Evolutionary conservation across 2,113 vertebrate species (phyloP), one percentile per base, ranked within the genome.

Genomic region (Spheniscus mendiculus): DNA sequence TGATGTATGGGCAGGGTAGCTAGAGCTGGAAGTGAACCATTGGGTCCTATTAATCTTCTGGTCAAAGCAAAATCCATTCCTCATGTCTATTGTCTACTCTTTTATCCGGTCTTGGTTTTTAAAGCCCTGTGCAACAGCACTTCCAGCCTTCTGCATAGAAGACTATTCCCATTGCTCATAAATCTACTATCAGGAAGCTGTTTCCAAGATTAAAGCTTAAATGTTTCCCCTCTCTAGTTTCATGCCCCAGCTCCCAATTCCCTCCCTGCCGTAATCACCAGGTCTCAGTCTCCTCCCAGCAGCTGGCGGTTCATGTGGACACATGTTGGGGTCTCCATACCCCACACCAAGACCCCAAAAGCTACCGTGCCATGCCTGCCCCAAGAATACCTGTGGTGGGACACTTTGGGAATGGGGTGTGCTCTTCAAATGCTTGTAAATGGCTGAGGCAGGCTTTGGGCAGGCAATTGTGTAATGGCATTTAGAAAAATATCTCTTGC

Each of bases 151-250:
- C 93, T 89, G 95, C 84, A 82, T 42, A 76, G 90, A 84, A 87
- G 81, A 3, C 78, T 12, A 23, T 96, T 97, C 96, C 96, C 95
- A 17, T 6, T 1, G 81, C 96, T 95, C 96, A n/a, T 97, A 97
- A 97, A 97, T 97, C 95, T 91, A 32, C 96, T 90, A 87, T 80
- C 95, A 95, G 96, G 95, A 97, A 97, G 96, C 93, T 61, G 81
- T 83, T 96, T 96, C 93, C 91, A 91, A 93, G 93, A 91, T 96
- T n/a, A 95, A 95, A 97, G 93, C 91, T 85, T 82, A 67, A 96
- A 95, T 7, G 12, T 91, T 97, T 96, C 93, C 95, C 66, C 52
- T 96, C 93, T 97, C 91, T 67, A 23, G 87, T 95, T 97, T 91
- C 93, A 91, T 40, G 3, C 77, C 96, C 61, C 70, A 29, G 81